Evolutionary conservation across 1,140 invertebrate species (phyloP).

Genomic region (Temnothorax longispinosus): DNA sequence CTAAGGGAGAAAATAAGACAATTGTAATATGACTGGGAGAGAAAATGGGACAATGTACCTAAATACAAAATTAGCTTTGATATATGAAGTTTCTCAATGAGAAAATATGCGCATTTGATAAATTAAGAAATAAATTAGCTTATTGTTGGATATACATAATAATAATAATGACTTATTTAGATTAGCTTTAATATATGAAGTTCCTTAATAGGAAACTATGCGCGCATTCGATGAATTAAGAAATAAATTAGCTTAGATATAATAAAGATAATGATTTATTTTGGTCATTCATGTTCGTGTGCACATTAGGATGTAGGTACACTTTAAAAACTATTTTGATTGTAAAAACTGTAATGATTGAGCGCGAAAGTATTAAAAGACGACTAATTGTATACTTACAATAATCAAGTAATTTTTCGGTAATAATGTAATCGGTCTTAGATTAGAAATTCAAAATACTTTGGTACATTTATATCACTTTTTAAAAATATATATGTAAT

Average conservation of each 20-base stretch:
- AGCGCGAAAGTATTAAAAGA: background rate
- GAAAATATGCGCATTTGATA: background rate
- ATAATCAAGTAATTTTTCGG: background rate
- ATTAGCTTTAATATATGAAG: background rate
- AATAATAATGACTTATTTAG: no score
- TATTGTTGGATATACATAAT: background rate
- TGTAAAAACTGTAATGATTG: background rate
- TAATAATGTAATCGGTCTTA: background rate
- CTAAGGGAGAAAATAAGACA: constrained; percentile 12
- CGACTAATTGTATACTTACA: background rate
- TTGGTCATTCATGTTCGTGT: background rate
- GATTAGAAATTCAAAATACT: background rate
- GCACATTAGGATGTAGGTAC: background rate
- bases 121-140: background rate
- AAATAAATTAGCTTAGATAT: background rate
- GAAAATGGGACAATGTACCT: background rate
- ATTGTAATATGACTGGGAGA: background rate
- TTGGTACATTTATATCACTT: background rate
- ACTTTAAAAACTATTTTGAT: background rate
- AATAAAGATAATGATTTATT: constrained; percentile 2
- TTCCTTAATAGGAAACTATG: background rate
- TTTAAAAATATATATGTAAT: background rate
- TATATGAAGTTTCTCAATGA: background rate
- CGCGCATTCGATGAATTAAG: background rate
- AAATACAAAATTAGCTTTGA: background rate